Conservation (phyloP, 2,797 vertebrate species). For the Sternarchorhynchus goeldii region DNA sequence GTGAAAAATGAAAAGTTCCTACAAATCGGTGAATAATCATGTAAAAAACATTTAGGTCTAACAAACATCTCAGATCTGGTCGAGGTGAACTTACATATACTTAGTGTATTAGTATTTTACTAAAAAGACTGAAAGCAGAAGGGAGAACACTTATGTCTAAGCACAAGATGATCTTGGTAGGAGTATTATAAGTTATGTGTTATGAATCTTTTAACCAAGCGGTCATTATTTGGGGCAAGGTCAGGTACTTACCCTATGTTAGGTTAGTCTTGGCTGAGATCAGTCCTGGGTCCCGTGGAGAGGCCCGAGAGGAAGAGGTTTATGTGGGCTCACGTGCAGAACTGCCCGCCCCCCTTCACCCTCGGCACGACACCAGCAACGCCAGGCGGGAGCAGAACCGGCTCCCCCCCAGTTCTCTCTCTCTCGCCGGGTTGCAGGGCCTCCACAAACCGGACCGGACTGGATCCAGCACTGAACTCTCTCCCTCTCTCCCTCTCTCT, state of each 20-base stretch:
- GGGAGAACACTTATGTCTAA: background rate
- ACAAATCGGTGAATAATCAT: constrained; percentile 1
- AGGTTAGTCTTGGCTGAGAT: constrained; percentile 75
- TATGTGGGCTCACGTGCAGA: constrained; percentile 58
- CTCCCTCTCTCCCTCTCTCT: constrained; percentile 70
- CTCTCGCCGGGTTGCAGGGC: constrained; percentile 79
- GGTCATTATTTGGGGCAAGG: constrained; percentile 68
- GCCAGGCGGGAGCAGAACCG: constrained; percentile 78
- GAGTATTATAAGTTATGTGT: constrained; percentile 2
- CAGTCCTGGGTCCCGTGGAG: constrained; percentile 80
- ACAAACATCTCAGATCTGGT: background rate
- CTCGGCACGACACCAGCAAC: constrained; percentile 75
- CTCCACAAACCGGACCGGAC: constrained; percentile 79
- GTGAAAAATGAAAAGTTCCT: background rate
- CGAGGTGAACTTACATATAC: background rate
- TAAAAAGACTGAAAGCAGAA: constrained; percentile 7
- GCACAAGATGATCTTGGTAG: background rate
- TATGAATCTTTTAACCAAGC: constrained; percentile 30
- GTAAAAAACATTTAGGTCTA: constrained; percentile 9
- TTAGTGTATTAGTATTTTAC: constrained; percentile 12
- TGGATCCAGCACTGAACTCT: constrained; percentile 76
- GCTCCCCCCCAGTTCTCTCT: constrained; percentile 73
- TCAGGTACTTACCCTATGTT: constrained; percentile 81
- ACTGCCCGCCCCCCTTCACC: constrained; percentile 70
- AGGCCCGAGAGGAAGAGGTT: constrained; percentile 70